Conservation (phyloP, 1,140 invertebrate species). For the honey bee (Apis mellifera) region Amel_HAv3.1 CM009940.2:3307501-3308000, state of each 20-base stretch:
- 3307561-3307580: conserved; percentile 64
- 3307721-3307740: neutral
- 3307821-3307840: neutral
- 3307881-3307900: conserved; percentile 12
- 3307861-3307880: conserved; percentile 21
- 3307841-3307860: conserved; percentile 13
- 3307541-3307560: conserved; percentile 73
- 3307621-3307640: conserved; percentile 54
- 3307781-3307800: conserved; percentile 9
- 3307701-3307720: conserved; percentile 15
- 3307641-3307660: conserved; percentile 41
- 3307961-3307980: conserved; percentile 11
- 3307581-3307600: conserved; percentile 62
- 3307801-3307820: neutral
- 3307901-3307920: conserved; percentile 26
- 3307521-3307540: conserved; percentile 80
- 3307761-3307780: conserved; percentile 31
- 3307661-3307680: conserved; percentile 46
- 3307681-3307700: conserved; percentile 14
- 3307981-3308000: neutral
- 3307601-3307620: conserved; percentile 62
- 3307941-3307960: conserved; percentile 17
- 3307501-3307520: conserved; percentile 62
- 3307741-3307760: conserved; percentile 8
- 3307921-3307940: neutral